These are phyloP conservation scores for Pardosa pseudoannulata DNA, from an alignment of 2,888 invertebrate genomes.

Conservation along the genomic window DNA sequence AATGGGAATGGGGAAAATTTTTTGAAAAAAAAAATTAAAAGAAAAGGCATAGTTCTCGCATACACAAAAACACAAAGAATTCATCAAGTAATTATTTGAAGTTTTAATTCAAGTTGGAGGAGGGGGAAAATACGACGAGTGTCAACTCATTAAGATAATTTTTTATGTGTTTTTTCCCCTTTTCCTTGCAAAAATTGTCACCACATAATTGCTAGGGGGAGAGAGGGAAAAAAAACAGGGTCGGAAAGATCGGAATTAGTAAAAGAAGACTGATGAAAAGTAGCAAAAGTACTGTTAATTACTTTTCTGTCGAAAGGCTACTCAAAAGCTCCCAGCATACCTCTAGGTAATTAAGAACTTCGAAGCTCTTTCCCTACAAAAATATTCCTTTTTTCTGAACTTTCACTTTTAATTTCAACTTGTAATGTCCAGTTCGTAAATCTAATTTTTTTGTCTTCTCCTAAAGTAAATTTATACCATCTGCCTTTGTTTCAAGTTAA, in stretches of 20 bases:
- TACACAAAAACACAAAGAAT: conserved; percentile 48
- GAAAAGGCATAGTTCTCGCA: conserved; percentile 39
- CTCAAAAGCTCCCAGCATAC: conserved; percentile 18
- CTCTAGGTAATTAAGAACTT: conserved; percentile 59
- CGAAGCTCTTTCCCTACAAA: conserved; percentile 5
- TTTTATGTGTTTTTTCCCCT: conserved; percentile 35
- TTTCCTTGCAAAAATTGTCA: conserved; percentile 63
- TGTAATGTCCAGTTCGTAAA: conserved; percentile 63
- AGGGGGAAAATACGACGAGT: conserved; percentile 44
- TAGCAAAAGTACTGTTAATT: conserved; percentile 61
- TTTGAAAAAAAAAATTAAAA: neutral
- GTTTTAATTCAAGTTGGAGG: conserved; percentile 66
- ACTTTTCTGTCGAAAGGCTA: conserved; percentile 54
- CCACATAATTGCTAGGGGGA: conserved; percentile 60
- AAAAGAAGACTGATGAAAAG: conserved; percentile 64
- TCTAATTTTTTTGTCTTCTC: conserved; percentile 35
- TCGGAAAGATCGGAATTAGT: conserved; percentile 56
- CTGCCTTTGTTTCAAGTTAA: conserved; percentile 11
- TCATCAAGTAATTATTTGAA: conserved; percentile 72
- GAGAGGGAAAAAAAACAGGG: conserved; percentile 13
- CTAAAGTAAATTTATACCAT: conserved; percentile 56
- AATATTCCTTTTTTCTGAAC: conserved; percentile 24
- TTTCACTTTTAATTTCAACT: conserved; percentile 59
- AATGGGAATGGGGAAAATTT: conserved; percentile 19
- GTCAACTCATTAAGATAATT: conserved; percentile 69